Evolutionary conservation across 2,888 invertebrate species (phyloP).

Genomic region (Gibbula magus): DNA sequence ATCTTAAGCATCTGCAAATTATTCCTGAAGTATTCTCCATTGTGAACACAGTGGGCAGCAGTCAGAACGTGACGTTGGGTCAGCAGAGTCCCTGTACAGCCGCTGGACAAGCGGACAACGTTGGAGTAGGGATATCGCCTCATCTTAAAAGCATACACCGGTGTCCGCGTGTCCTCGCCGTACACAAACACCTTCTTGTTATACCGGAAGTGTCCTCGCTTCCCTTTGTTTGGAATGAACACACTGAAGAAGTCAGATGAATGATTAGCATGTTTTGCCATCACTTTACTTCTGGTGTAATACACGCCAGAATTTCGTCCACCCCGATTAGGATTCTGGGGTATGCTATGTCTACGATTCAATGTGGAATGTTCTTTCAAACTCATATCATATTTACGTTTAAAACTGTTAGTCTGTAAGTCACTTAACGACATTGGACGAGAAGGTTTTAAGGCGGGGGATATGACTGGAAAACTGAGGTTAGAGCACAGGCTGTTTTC

Average conservation of each 20-base stretch:
- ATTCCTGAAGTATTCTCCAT: conserved; percentile 57
- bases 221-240: background rate
- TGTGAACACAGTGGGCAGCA: conserved; percentile 71
- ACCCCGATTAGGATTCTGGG: no score
- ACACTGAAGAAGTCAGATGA: background rate
- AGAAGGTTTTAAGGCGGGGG: background rate
- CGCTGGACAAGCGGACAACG: conserved; percentile 65
- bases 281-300: no score
- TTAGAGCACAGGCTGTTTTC: background rate
- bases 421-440: background rate
- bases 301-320: no score
- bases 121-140: conserved; percentile 66
- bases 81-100: conserved; percentile 69
- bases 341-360: no score
- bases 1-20: conserved; percentile 64
- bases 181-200: conserved; percentile 48
- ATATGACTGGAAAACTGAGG: background rate
- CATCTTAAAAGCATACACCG: conserved; percentile 48
- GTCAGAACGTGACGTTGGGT: conserved; percentile 67
- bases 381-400: no score
- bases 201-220: conserved; percentile 25
- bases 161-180: conserved; percentile 48
- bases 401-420: no score
- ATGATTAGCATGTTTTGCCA: background rate
- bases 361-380: no score